These are phyloP conservation scores for Odontamblyopus lacepedii DNA, from an alignment of 2,797 vertebrate genomes.

Conservation along the genomic window DNA sequence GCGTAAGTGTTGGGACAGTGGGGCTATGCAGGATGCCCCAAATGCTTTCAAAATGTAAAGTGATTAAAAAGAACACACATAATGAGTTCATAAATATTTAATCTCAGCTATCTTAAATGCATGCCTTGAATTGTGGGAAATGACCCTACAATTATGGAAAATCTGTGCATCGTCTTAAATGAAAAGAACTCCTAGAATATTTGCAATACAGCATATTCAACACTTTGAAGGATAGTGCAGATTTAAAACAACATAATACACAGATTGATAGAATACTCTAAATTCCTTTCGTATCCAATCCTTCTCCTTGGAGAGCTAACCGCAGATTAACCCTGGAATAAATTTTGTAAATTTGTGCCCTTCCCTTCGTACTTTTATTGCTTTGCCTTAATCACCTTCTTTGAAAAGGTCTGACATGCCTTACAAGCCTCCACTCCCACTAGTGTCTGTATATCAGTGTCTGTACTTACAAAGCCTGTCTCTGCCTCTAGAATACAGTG, in stretches of 20 bases:
- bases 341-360: constrained; percentile 59
- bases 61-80: neutral
- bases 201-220: constrained; percentile 9
- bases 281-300: constrained; percentile 53
- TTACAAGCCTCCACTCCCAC: constrained; percentile 59
- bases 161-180: constrained; percentile 34
- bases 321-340: constrained; percentile 58
- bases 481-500: constrained; percentile 50
- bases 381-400: constrained; percentile 71
- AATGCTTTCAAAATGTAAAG: neutral
- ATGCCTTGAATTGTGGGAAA: constrained; percentile 65
- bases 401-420: constrained; percentile 71
- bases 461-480: constrained; percentile 58
- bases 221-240: neutral
- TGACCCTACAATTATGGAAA: constrained; percentile 50
- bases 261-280: constrained; percentile 8
- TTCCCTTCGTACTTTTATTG: constrained; percentile 50
- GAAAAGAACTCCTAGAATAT: too few relatives aligned
- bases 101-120: too few relatives aligned
- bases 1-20: constrained; percentile 12
- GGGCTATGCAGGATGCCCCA: constrained; percentile 16
- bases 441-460: constrained; percentile 63
- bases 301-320: constrained; percentile 61
- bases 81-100: neutral
- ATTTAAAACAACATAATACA: constrained; percentile 30